phyloP scores from a whole-genome alignment of 2,888 invertebrate species.

The Mylabris sibirica region DNA sequence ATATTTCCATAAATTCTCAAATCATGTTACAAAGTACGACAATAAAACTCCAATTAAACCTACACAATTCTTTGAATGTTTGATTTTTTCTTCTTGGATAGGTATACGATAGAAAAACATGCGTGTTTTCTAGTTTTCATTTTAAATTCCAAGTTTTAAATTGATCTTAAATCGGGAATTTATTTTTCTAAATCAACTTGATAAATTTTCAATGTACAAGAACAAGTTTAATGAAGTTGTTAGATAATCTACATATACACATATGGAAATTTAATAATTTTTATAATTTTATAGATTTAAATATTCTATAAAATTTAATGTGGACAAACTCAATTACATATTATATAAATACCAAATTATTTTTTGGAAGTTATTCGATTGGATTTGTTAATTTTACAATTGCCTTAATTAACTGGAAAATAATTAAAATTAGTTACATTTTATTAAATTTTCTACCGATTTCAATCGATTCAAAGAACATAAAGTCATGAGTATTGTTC shows the following conservation, averaged over 20 bases:
- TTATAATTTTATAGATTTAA: background rate
- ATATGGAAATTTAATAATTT: conserved; percentile 2
- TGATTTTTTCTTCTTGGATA: background rate
- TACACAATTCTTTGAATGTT: background rate
- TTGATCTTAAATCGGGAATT: background rate
- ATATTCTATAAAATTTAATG: background rate
- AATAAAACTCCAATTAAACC: conserved; percentile 9
- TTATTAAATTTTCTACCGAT: background rate
- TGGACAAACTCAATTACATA: background rate
- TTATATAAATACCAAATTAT: background rate
- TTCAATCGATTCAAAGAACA: background rate
- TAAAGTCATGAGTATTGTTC: background rate
- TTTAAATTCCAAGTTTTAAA: background rate
- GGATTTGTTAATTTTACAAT: background rate
- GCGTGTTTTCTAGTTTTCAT: background rate
- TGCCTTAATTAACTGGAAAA: background rate
- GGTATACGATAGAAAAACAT: background rate
- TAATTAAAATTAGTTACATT: background rate
- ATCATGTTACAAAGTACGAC: background rate
- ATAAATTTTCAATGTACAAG: background rate
- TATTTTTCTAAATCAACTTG: background rate
- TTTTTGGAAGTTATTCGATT: background rate
- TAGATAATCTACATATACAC: background rate
- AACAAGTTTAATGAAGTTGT: conserved; percentile 1
- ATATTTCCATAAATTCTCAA: conserved; percentile 2